Evolutionary conservation across 2,888 invertebrate species (phyloP).

Genomic region (Arenicola marina): DNA sequence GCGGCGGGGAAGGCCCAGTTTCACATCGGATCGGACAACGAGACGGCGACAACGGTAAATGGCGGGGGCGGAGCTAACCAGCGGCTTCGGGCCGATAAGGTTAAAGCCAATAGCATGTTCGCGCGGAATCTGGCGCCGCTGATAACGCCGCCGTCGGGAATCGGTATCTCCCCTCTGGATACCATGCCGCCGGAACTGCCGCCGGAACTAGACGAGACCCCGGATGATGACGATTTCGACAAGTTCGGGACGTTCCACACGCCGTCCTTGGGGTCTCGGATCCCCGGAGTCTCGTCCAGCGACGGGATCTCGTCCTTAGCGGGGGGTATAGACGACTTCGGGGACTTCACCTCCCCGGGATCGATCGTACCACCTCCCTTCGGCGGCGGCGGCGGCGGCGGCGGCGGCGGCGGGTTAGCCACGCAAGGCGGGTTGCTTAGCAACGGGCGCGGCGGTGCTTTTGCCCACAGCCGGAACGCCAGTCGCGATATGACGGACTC

Average conservation of each 20-base stretch:
- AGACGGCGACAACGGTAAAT: too few species aligned
- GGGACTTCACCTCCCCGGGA: background rate
- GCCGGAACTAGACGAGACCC: constrained; percentile 14
- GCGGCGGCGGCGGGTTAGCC: too few species aligned
- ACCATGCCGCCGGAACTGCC: constrained; percentile 25
- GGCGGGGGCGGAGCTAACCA: too few species aligned
- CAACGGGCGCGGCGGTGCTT: too few species aligned
- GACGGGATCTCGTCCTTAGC: constrained; percentile 14
- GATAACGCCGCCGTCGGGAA: background rate
- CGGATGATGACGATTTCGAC: constrained; percentile 28
- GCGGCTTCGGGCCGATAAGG: background rate
- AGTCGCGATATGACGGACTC: background rate
- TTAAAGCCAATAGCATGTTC: constrained; percentile 15
- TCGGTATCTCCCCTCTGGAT: constrained; percentile 28
- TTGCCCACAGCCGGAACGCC: background rate
- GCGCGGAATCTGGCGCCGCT: constrained; percentile 6
- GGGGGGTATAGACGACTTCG: constrained; percentile 8
- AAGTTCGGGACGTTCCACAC: constrained; percentile 30
- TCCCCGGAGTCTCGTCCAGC: background rate
- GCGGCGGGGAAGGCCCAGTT: too few species aligned
- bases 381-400: too few species aligned
- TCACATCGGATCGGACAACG: too few species aligned
- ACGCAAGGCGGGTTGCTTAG: too few species aligned
- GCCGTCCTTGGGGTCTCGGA: background rate
- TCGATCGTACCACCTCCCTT: background rate